phyloP scores from a whole-genome alignment of 2,113 vertebrate genomes.

The Corynorhinus townsendii region DNA sequence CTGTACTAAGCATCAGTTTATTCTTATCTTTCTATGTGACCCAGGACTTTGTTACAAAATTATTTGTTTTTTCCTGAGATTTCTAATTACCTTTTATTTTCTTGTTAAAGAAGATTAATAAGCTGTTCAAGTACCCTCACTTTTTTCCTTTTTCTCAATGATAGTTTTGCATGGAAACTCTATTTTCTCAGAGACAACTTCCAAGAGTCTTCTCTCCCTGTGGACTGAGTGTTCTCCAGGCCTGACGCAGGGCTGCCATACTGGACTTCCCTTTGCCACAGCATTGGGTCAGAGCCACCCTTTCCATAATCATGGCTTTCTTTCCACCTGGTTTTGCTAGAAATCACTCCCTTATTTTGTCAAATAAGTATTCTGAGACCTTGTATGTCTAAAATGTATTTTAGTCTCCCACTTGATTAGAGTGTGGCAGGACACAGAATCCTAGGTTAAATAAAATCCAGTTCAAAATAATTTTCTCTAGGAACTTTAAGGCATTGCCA shows the following conservation, averaged over 20 bases:
- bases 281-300: neutral
- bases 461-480: slow-evolving; percentile 34
- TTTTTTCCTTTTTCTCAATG: neutral
- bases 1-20: neutral
- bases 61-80: neutral
- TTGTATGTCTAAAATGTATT: slow-evolving; percentile 1
- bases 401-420: neutral
- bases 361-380: neutral
- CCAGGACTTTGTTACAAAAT: neutral
- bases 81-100: slow-evolving; percentile 8
- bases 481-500: neutral
- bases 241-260: accelerated
- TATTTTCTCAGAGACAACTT: neutral
- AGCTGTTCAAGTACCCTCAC: neutral
- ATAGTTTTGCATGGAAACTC: neutral
- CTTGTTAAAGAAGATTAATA: neutral
- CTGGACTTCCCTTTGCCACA: neutral
- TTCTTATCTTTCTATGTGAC: neutral
- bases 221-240: no score
- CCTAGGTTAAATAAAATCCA: slow-evolving; percentile 40
- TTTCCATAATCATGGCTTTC: neutral
- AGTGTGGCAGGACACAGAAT: slow-evolving; percentile 21
- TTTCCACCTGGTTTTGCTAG: neutral
- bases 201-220: neutral
- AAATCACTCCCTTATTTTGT: slow-evolving; percentile 21